phyloP scores from a whole-genome alignment of 2,113 vertebrate genomes.

The Catharus fuscescens region DNA sequence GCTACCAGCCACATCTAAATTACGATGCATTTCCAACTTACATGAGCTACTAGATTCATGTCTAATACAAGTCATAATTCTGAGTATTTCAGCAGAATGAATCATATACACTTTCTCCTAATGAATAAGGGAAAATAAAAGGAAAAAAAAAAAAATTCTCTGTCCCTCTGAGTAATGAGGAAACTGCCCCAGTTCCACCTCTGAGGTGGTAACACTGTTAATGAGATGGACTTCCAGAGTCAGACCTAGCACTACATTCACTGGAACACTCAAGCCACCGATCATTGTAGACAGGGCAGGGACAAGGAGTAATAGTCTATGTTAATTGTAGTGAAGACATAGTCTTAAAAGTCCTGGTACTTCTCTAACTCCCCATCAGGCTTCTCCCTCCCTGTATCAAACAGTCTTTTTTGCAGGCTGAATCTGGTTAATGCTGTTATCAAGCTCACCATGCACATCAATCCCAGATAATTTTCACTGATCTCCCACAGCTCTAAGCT shows the following conservation, averaged over 20 bases:
- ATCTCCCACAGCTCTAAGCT: neutral
- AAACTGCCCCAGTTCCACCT: neutral
- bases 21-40: accelerated
- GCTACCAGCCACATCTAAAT: neutral
- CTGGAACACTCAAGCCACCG: neutral
- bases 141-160: neutral
- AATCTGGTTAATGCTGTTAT: neutral
- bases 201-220: neutral
- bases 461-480: neutral
- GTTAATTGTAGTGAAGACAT: neutral
- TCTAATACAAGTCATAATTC: neutral
- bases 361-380: neutral
- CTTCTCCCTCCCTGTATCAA: neutral
- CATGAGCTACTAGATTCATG: neutral
- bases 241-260: neutral
- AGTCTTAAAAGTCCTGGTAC: neutral
- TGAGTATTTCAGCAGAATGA: neutral
- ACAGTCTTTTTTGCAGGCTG: neutral
- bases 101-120: neutral
- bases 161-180: neutral
- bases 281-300: neutral
- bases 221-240: neutral
- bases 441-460: neutral
- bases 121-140: neutral
- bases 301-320: neutral